phyloP scores from a whole-genome alignment of 1,140 invertebrate species.

The Pseudomyrmex cubaensis region DNA sequence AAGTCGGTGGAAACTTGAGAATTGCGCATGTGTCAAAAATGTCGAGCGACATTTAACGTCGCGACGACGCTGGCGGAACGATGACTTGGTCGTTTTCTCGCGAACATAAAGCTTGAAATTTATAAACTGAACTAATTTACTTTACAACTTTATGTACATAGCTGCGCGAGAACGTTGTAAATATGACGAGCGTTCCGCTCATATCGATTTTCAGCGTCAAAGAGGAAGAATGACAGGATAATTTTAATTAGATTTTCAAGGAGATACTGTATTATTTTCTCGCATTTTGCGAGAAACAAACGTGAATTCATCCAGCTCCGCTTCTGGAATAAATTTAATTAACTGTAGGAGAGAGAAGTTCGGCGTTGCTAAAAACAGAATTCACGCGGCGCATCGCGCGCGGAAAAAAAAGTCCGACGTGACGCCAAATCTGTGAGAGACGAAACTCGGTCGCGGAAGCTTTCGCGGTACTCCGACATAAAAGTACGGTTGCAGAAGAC shows the following conservation, averaged over 20 bases:
- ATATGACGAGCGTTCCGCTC: constrained; percentile 23
- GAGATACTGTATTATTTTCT: constrained; percentile 2
- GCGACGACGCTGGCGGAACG: constrained; percentile 63
- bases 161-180: constrained; percentile 26
- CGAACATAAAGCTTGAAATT: constrained; percentile 67
- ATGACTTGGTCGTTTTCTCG: constrained; percentile 69
- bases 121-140: constrained; percentile 79
- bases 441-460: constrained; percentile 3
- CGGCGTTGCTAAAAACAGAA: constrained; percentile 11
- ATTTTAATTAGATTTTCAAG: constrained; percentile 26
- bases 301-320: constrained; percentile 10
- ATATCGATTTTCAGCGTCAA: constrained; percentile 60
- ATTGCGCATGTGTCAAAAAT: constrained; percentile 62
- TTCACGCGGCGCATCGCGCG: neutral
- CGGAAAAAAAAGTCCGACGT: neutral
- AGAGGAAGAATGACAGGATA: constrained; percentile 38
- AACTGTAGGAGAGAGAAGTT: neutral
- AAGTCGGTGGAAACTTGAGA: constrained; percentile 64
- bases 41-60: constrained; percentile 65
- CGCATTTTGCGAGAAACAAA: neutral
- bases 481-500: constrained; percentile 37
- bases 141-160: constrained; percentile 26
- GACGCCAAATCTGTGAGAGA: constrained; percentile 36
- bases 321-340: constrained; percentile 40
- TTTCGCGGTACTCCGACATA: constrained; percentile 15